A percentile compares a stretch with the other conserved stretches of the same genome.
Conservation (phyloP, 2,113 vertebrate species). For the Zosterops lateralis region DNA sequence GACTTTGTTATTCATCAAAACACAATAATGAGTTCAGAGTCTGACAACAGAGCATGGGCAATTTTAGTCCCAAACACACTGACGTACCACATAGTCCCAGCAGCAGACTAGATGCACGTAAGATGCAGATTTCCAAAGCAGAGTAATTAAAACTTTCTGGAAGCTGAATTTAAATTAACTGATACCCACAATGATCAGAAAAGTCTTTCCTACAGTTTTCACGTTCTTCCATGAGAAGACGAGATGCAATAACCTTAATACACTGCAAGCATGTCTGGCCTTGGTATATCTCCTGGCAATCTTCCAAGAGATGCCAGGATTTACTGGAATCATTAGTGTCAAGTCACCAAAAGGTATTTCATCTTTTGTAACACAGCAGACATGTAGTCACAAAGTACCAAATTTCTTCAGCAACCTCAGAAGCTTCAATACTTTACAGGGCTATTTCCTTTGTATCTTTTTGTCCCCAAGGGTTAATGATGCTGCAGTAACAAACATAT, state of each 20-base stretch:
- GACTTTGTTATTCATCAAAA: background rate
- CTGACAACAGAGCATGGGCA: background rate
- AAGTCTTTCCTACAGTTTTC: background rate
- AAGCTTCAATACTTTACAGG: background rate
- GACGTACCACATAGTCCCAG: background rate
- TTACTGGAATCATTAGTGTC: background rate
- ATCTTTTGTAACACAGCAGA: background rate
- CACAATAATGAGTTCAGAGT: background rate
- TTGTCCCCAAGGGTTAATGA: background rate
- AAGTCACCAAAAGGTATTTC: background rate
- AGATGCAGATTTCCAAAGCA: background rate
- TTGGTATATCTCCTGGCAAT: background rate
- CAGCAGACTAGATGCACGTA: background rate
- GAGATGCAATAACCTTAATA: background rate
- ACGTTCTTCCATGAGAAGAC: background rate
- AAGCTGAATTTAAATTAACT: background rate
- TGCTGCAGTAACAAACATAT: background rate
- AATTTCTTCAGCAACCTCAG: fast-evolving
- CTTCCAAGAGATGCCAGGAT: background rate
- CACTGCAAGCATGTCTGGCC: background rate
- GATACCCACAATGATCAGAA: background rate
- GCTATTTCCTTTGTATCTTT: background rate
- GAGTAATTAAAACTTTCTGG: background rate
- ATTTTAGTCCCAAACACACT: background rate
- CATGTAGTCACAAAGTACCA: fast-evolving